A percentile compares a stretch with the other conserved stretches of the same genome.
These are phyloP conservation scores for Xenopus borealis DNA, from an alignment of 2,113 vertebrate species.

Conservation along the genomic window DNA sequence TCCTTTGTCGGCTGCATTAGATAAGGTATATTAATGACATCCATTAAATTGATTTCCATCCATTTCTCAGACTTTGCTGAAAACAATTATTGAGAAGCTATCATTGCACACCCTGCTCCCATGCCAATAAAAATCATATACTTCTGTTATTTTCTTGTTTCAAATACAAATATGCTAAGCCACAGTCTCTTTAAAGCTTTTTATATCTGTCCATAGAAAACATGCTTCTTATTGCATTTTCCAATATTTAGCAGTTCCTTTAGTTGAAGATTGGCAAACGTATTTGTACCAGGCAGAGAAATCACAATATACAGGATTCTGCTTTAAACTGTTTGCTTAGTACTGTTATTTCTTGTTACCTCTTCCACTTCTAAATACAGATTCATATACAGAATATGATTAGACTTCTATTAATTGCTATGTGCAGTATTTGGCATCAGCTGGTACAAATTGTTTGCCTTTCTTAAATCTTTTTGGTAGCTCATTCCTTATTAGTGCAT, in stretches of 20 bases:
- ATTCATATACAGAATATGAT: background rate
- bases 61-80: background rate
- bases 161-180: background rate
- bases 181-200: constrained; percentile 76
- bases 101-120: too few species aligned
- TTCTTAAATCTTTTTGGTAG: constrained; percentile 56
- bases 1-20: too few species aligned
- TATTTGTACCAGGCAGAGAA: constrained; percentile 68
- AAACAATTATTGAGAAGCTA: background rate
- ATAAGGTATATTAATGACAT: too few species aligned
- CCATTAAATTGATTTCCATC: too few species aligned
- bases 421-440: background rate
- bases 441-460: constrained; percentile 76
- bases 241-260: constrained; percentile 61
- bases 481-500: constrained; percentile 16
- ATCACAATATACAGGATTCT: constrained; percentile 16
- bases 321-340: background rate
- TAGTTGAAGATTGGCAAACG: constrained; percentile 68
- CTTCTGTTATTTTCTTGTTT: background rate
- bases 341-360: background rate
- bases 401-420: background rate
- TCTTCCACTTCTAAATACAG: too few species aligned
- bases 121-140: background rate
- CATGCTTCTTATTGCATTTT: constrained; percentile 71
- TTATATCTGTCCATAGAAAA: constrained; percentile 59